Conservation (phyloP, 2,888 invertebrate species). For the Molorchus minor region DNA sequence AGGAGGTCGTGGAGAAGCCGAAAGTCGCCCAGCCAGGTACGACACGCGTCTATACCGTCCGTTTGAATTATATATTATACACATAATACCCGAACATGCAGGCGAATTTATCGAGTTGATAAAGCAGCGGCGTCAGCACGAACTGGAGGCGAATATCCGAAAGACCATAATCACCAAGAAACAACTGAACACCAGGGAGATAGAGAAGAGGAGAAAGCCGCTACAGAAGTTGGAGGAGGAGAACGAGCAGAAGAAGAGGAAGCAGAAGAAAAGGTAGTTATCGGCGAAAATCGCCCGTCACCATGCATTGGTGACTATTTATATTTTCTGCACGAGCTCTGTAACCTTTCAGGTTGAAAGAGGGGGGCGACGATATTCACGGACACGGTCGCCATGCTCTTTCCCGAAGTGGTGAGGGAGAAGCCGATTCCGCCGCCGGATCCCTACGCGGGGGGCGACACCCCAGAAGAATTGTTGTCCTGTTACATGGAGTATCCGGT, state of each 20-base stretch:
- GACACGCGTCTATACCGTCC: not conserved
- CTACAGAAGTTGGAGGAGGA: conserved; percentile 69
- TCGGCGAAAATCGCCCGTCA: no score
- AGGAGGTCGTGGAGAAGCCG: conserved; percentile 40
- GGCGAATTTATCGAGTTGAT: conserved; percentile 54
- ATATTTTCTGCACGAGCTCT: not conserved
- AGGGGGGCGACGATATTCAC: conserved; percentile 72
- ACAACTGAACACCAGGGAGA: conserved; percentile 68
- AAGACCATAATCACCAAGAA: conserved; percentile 71
- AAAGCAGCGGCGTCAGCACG: conserved; percentile 66
- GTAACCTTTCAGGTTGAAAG: conserved; percentile 58
- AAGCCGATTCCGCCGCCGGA: conserved; percentile 61
- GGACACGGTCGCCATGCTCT: conserved; percentile 70
- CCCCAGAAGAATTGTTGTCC: conserved; percentile 49
- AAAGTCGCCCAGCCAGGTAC: conserved; percentile 38
- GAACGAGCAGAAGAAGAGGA: conserved; percentile 66
- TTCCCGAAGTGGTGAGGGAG: conserved; percentile 69
- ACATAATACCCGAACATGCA: conserved; percentile 37
- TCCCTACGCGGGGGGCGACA: conserved; percentile 47
- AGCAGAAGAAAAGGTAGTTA: conserved; percentile 63
- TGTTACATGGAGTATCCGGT: conserved; percentile 58
- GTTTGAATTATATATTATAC: not conserved
- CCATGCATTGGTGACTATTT: not conserved
- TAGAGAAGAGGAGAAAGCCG: conserved; percentile 70
- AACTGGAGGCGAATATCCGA: conserved; percentile 71